phyloP scores from a whole-genome alignment of 2,888 invertebrate species.

The Xestia c-nigrum region DNA sequence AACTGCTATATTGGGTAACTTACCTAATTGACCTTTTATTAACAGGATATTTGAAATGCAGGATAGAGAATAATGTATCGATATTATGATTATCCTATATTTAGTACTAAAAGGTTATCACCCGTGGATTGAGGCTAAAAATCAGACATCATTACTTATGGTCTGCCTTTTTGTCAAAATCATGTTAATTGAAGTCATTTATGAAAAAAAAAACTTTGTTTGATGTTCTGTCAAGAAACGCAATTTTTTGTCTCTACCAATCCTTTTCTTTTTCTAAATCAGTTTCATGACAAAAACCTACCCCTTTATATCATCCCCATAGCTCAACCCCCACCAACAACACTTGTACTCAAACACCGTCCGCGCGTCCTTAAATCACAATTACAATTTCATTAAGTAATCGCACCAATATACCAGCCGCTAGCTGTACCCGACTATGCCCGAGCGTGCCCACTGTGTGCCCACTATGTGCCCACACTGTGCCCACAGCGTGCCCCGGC shows the following conservation, averaged over 20 bases:
- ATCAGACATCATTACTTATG: neutral
- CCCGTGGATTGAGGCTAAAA: neutral
- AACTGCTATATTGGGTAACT: neutral
- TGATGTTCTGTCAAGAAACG: neutral
- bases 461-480: slow-evolving; percentile 38
- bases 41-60: neutral
- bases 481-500: slow-evolving; percentile 41
- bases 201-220: neutral
- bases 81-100: neutral
- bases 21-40: neutral
- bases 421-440: slow-evolving; percentile 10
- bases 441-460: slow-evolving; percentile 18
- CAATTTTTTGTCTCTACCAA: neutral
- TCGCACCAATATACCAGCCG: slow-evolving; percentile 39
- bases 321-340: slow-evolving; percentile 32
- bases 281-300: neutral
- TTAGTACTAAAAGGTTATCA: neutral
- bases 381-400: slow-evolving; percentile 69
- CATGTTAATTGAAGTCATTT: neutral
- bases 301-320: slow-evolving; percentile 5
- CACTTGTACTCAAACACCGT: slow-evolving; percentile 25
- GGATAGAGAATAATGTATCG: neutral
- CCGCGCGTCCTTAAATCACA: slow-evolving; percentile 68
- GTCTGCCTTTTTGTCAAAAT: neutral
- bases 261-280: slow-evolving; percentile 3